Conservation (phyloP, 2,797 vertebrate species). For the Arnoldichthys spilopterus region DNA sequence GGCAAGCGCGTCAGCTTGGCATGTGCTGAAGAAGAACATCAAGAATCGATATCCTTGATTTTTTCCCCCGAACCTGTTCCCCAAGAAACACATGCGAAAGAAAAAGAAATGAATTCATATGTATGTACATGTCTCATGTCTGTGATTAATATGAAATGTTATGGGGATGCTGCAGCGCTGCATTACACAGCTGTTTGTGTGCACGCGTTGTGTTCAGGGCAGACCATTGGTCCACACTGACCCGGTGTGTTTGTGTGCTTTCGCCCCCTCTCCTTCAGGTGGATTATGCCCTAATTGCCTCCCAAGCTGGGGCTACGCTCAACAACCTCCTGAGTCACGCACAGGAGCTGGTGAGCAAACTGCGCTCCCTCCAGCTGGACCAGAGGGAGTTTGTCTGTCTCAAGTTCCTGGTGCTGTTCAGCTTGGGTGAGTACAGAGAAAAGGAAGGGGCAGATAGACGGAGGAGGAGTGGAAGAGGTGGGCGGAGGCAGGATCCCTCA, state of each 20-base stretch:
- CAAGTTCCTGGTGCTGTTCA: constrained; percentile 98
- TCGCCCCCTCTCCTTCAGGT: constrained; percentile 80
- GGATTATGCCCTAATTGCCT: constrained; percentile 91
- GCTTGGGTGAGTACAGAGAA: constrained; percentile 86
- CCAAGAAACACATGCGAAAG: constrained; percentile 24
- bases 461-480: constrained; percentile 32
- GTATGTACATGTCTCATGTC: constrained; percentile 2
- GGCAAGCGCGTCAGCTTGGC: not conserved
- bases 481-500: constrained; percentile 37
- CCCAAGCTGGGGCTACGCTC: constrained; percentile 93
- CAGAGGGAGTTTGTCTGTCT: constrained; percentile 98
- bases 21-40: not conserved
- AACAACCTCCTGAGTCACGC: constrained; percentile 95
- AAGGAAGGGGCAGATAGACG: constrained; percentile 18
- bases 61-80: not conserved
- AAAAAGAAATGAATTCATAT: constrained; percentile 5
- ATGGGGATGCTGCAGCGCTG: not conserved
- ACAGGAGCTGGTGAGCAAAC: constrained; percentile 93
- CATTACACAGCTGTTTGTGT: not conserved
- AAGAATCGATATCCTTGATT: constrained; percentile 24
- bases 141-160: constrained; percentile 8
- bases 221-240: not conserved
- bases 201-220: not conserved
- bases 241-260: constrained; percentile 19
- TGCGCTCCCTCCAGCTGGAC: constrained; percentile 94